Evolutionary conservation across 2,113 vertebrate species (phyloP), one percentile per base, ranked within the genome.

Genomic region (Stictonetta naevosa): DNA sequence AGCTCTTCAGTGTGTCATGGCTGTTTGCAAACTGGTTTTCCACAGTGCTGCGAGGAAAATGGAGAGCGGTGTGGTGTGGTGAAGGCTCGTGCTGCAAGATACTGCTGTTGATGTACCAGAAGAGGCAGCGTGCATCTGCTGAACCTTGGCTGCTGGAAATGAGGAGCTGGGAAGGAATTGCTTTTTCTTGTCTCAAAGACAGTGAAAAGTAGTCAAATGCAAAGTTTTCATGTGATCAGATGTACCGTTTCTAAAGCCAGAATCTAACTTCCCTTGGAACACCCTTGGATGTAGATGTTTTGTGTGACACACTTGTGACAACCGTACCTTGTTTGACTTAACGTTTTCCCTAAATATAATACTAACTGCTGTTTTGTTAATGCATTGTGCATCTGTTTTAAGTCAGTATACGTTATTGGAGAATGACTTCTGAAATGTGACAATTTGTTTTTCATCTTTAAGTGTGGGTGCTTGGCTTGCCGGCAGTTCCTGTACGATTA

Each of bases 241-340:
- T 6, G 15, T 10, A 5, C 0, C 0, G 6, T 71, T 88, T 20
- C 7, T 28, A 17, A 78, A 78, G 73, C 22, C 13, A 3, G 8
- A 33, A 9, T 25, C 22, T 21, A 25, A 0, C 25, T 58, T 69
- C 16, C 46, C 0, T 0, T 38, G 67, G 33, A 50, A 12, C 6
- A 3, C 23, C 11, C 0, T 1, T 19, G 17, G 26, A 14, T 53
- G 11, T 36, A 36, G 48, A 2, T 71, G 6, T 46, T 53, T 25
- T 40, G 5, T 56, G 3, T 46, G 8, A 11, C 9, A 6, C 12
- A 0, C 40, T 79, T 81, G 0, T 26, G 50, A 13, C n/a, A 20
- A 19, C 20, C 0, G 1, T 11, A 44, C 6, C 10, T n/a, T 13
- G 4, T 1, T 40, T 14, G 29, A n/a, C 10, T 18, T 18, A 2